Evolutionary conservation across 2,888 invertebrate genomes (phyloP).

Genomic region (Tupiocoris notatus): DNA sequence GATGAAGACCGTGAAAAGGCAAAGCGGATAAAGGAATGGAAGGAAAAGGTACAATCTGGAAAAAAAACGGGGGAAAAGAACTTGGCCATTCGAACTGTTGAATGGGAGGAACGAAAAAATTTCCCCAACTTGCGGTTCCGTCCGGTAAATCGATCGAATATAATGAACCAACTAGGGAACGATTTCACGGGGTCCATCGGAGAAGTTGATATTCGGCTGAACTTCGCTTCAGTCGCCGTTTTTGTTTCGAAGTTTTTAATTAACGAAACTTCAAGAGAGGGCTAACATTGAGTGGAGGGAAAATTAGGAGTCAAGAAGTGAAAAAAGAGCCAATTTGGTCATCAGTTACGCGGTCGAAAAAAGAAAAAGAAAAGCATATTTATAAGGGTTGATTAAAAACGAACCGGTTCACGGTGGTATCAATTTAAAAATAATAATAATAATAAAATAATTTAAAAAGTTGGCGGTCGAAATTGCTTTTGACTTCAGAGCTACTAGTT

Average conservation of each 20-base stretch:
- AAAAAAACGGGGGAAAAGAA: background rate
- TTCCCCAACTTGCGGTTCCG: background rate
- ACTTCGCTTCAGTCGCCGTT: background rate
- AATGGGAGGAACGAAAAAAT: background rate
- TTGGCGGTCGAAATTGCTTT: too few relatives aligned
- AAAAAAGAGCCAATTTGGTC: too few relatives aligned
- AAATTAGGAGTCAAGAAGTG: background rate
- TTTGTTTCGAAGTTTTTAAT: background rate
- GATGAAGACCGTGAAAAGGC: conserved; percentile 5
- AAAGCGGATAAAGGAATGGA: background rate
- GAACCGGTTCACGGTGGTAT: too few relatives aligned
- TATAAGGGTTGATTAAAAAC: too few relatives aligned
- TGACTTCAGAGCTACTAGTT: too few relatives aligned
- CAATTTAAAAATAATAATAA: too few relatives aligned
- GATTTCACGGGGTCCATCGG: background rate
- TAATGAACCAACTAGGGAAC: background rate
- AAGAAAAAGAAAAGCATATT: too few relatives aligned
- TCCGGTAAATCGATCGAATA: background rate
- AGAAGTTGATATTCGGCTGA: background rate
- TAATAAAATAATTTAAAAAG: too few relatives aligned
- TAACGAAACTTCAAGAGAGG: background rate
- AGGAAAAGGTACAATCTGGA: background rate
- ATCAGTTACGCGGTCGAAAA: too few relatives aligned
- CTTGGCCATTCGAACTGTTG: background rate
- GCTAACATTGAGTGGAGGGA: background rate